Base-by-base conservation (phyloP, 2,888 invertebrate genomes). In the Meteorus colon region DNA sequence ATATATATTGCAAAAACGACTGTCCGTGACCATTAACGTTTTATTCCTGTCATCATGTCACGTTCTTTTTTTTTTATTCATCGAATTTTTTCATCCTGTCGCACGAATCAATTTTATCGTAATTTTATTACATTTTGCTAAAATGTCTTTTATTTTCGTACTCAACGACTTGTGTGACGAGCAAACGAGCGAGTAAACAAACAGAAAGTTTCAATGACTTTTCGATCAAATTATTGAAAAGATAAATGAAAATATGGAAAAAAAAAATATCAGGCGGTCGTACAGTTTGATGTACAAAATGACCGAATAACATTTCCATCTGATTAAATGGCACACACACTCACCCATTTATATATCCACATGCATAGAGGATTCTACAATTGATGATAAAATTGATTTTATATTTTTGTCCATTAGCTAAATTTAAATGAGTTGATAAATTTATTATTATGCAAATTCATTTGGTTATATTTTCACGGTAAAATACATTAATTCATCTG, bases 141-240 rank as follows among this genome's bases (percentile, higher is more conserved):
- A 48, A 48, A 12, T 41, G 8, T 62, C 24, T 63, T 62, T 34
- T 34, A 16, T 29, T n/a, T 31, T 8, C 34, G 16, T 63, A 12
- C 27, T 3, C 31, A 6, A 34, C 34, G 8, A 31, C 34, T 16
- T 63, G 14, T 34, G 14, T 70, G 27, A 41, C 19, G 59, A 12
- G 55, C 12, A 34, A 34, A 34, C 70, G 34, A 37, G n/a, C 24
- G 34, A 41, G 34, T 71, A 60, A 60, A 71, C 45, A 62, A 71
- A 71, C 62, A 70, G 5, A 65, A 71, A 60, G 27, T 37, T 62
- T 41, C 41, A 55, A 55, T n/a, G 48, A 16, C 19, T 31, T 59
- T 59, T 60, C 60, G 60, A 62, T 62, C 29, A 24, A 41, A 29
- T 70, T n/a, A 8, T 41, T 6, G n/a, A 24, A 19, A 55, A 19